Percentiles rank a stretch among this genome's conserved stretches.
These are phyloP conservation scores for Eptesicus fuscus DNA, from an alignment of 2,113 vertebrate species.

Conservation along the genomic window DNA sequence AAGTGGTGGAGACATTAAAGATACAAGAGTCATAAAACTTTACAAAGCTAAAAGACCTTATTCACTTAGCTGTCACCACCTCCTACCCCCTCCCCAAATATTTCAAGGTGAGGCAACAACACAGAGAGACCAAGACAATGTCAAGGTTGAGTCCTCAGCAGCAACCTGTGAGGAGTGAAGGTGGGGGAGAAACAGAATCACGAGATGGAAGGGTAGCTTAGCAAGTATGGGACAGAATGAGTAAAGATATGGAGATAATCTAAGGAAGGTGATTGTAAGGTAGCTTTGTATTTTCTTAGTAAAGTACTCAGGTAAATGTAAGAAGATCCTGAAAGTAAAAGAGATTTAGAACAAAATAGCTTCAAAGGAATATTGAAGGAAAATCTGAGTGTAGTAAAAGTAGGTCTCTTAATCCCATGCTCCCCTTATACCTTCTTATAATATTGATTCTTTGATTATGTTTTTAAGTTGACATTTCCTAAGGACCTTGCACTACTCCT, in stretches of 20 bases:
- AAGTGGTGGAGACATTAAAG: neutral
- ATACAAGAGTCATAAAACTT: neutral
- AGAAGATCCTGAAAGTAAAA: neutral
- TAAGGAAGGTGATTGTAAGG: neutral
- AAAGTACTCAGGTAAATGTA: neutral
- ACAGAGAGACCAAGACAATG: neutral
- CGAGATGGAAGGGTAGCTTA: neutral
- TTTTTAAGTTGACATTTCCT: neutral
- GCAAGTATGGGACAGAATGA: neutral
- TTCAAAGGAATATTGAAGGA: neutral
- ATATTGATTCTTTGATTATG: neutral
- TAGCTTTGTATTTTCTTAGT: neutral
- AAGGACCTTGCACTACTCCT: neutral
- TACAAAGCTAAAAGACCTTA: neutral
- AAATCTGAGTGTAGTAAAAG: neutral
- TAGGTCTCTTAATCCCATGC: neutral
- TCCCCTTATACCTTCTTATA: neutral
- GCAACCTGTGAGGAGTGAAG: neutral
- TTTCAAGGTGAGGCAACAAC: neutral
- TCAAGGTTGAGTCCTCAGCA: neutral
- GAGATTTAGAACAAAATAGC: neutral
- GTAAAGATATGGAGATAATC: neutral
- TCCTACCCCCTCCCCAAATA: too few relatives aligned
- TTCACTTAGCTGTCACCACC: neutral
- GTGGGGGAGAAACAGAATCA: neutral